A percentile compares a stretch with the other conserved stretches of the same genome.
Evolutionary conservation across 2,113 vertebrate genomes (phyloP).

Genomic region (Osmerus eperlanus): DNA sequence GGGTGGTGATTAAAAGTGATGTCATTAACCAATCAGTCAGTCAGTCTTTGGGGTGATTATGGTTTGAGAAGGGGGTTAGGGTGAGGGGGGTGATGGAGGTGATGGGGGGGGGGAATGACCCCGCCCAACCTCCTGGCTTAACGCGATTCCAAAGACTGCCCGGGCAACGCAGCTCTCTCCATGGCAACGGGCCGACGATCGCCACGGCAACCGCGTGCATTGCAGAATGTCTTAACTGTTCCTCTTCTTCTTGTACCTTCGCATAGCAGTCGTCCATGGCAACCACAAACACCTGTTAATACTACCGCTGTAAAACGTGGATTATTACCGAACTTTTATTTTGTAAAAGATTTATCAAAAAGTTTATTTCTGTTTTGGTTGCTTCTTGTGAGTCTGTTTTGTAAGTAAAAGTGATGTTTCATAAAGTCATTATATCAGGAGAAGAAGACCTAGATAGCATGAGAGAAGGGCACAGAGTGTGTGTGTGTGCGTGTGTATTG

Average conservation of each 20-base stretch:
- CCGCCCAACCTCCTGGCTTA: conserved; percentile 36
- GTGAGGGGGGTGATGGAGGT: conserved; percentile 17
- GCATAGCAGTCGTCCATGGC: conserved; percentile 43
- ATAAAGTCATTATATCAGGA: conserved; percentile 54
- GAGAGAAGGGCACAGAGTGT: conserved; percentile 34
- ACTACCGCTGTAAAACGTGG: conserved; percentile 63
- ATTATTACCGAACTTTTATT: conserved; percentile 63
- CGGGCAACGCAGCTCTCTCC: conserved; percentile 53
- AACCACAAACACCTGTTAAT: conserved; percentile 40
- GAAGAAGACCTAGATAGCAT: conserved; percentile 69
- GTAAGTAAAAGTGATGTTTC: conserved; percentile 70
- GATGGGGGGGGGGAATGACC: conserved; percentile 1
- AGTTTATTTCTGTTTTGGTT: conserved; percentile 43
- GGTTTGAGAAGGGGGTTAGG: conserved; percentile 23
- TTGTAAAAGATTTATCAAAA: conserved; percentile 63
- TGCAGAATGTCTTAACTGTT: conserved; percentile 66
- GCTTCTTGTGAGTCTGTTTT: conserved; percentile 70
- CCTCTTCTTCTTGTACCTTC: conserved; percentile 42
- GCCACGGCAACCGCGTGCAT: conserved; percentile 60
- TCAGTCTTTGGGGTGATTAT: conserved; percentile 46
- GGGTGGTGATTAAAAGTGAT: conserved; percentile 47
- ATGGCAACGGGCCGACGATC: conserved; percentile 47
- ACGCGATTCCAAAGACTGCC: conserved; percentile 70
- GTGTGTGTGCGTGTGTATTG: conserved; percentile 31
- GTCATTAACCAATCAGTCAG: conserved; percentile 49